Evolutionary conservation across 1,140 invertebrate species (phyloP), one percentile per base, ranked within the genome.

Genomic region (Tachypleus tridentatus): DNA sequence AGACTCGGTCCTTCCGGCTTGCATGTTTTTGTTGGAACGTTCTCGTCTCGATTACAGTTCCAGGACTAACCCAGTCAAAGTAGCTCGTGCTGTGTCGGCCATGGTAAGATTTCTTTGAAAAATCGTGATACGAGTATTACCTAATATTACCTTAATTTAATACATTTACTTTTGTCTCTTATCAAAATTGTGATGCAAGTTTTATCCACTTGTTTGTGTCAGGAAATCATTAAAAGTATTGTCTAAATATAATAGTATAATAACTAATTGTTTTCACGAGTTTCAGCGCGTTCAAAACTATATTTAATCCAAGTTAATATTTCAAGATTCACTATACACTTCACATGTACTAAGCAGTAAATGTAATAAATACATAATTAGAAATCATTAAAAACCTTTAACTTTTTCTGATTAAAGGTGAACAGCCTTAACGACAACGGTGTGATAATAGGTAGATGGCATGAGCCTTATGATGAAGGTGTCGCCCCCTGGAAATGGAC

Each of bases 381-480:
- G 2, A 29, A 29, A 29, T 29, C 29, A 29, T 29, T 29, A 29
- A 29, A 29, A 29, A 29, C 29, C 29, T 29, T 1, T 1, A 29
- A 49, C 10, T 48, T 50, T 11, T 48, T 50, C 9, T 54, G 5
- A 64, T 61, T 69, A 0, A 64, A 84, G 82, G 80, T 92, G 0
- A 93, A 94, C 74, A 87, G 87, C 0, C 83, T 86, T 52, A 91
- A 96, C 75, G 91, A 95, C 74, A 91, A 95, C 73, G 92, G 92
- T 0, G 84, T 87, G 2, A 72, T 96, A 51, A 81, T 87, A 71
- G 92, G 92, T 0, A 93, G 93, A 73, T 97, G 92, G 93, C 82
- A 83, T 0, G 85, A 86, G 51, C 64, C 63, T 58, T 70, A 69
- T 48, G 67, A 69, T 8, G 90, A 87, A 4, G 91, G 91, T 3